phyloP scores from a whole-genome alignment of 2,113 vertebrate genomes.

The Australoheros scitulus region DNA sequence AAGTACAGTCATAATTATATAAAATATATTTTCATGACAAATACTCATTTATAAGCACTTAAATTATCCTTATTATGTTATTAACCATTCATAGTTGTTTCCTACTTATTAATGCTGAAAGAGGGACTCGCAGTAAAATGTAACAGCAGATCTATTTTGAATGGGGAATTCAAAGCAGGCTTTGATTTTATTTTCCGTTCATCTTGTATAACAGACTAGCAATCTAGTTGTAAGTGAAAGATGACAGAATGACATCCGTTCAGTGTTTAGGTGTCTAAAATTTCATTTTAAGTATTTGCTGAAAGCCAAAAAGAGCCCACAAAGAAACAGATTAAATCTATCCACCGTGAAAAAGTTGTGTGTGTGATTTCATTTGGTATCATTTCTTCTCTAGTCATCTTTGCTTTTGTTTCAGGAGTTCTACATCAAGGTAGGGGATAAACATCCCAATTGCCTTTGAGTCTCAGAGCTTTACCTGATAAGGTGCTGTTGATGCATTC shows the following conservation, averaged over 20 bases:
- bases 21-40: neutral
- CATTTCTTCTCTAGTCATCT: neutral
- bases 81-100: neutral
- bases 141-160: neutral
- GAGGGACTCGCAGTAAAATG: neutral
- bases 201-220: neutral
- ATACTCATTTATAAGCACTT: too few relatives aligned
- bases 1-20: neutral
- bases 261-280: neutral
- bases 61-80: neutral
- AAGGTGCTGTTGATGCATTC: slow-evolving; percentile 9
- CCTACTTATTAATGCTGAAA: neutral
- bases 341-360: neutral
- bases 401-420: neutral
- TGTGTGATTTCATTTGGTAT: neutral
- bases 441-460: neutral
- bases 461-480: slow-evolving; percentile 20
- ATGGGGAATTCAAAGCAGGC: neutral
- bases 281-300: neutral
- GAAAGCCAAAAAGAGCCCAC: neutral
- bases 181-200: neutral
- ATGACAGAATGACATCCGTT: neutral
- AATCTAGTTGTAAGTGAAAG: neutral
- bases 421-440: slow-evolving; percentile 10
- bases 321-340: neutral